Percentiles rank a stretch among this genome's conserved stretches.
phyloP scores from a whole-genome alignment of 2,113 vertebrate species.

The Geococcyx californianus region DNA sequence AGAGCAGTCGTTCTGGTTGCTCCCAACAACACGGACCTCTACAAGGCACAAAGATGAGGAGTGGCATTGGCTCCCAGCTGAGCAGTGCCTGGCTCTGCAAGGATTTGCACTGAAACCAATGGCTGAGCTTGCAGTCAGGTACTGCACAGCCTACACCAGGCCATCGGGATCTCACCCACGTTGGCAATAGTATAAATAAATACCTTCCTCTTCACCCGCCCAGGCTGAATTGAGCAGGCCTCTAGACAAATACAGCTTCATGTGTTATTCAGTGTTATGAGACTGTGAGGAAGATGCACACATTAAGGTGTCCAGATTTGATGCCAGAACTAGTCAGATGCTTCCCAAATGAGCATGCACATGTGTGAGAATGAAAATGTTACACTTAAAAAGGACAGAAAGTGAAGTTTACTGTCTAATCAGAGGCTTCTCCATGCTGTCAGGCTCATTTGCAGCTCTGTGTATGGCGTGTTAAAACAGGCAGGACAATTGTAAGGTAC shows the following conservation, averaged over 20 bases:
- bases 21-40: not conserved
- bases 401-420: slow-evolving; percentile 51
- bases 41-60: not conserved
- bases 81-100: accelerated
- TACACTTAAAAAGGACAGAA: slow-evolving; percentile 56
- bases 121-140: not conserved
- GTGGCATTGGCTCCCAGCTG: accelerated
- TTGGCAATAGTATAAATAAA: not conserved
- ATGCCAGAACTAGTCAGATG: slow-evolving; percentile 60
- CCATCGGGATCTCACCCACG: not conserved
- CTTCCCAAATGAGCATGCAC: slow-evolving; percentile 58
- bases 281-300: slow-evolving; percentile 31
- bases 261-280: slow-evolving; percentile 53
- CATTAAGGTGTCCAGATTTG: slow-evolving; percentile 52
- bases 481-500: not conserved
- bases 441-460: not conserved
- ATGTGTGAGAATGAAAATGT: slow-evolving; percentile 52
- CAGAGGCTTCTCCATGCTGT: not conserved
- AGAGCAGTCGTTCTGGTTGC: not conserved
- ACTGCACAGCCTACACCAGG: not conserved
- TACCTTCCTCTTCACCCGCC: not conserved
- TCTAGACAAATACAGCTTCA: slow-evolving; percentile 35
- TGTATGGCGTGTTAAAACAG: not conserved
- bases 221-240: slow-evolving; percentile 7
- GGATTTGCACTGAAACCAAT: not conserved